Conservation (phyloP, 1,140 invertebrate genomes). For the Tetramorium parvispinum region DNA sequence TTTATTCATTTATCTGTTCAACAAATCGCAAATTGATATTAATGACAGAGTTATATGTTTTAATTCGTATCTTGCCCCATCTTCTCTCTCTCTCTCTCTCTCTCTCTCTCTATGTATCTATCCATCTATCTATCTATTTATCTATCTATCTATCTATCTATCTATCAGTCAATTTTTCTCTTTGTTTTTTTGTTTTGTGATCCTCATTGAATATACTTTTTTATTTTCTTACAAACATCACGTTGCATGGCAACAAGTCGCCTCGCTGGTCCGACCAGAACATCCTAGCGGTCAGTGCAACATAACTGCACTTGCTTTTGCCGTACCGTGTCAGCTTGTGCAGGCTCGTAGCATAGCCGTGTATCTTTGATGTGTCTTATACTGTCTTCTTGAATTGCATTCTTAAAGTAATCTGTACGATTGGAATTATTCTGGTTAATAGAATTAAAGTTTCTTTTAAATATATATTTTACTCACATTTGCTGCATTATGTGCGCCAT, state of each 20-base stretch:
- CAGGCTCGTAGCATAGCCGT: constrained; percentile 27
- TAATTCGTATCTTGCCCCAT: not conserved
- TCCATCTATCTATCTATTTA: no score
- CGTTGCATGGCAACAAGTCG: constrained; percentile 74
- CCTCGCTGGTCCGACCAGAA: constrained; percentile 34
- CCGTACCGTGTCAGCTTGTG: not conserved
- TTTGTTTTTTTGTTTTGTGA: not conserved
- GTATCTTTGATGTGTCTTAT: constrained; percentile 33
- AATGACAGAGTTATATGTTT: not conserved
- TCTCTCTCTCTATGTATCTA: no score
- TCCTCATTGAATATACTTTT: not conserved
- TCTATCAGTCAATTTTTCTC: no score
- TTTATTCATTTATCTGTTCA: not conserved
- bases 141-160: no score
- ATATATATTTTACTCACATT: not conserved
- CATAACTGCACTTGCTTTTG: constrained; percentile 78
- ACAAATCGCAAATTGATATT: not conserved
- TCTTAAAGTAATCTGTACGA: not conserved
- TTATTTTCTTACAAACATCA: constrained; percentile 63
- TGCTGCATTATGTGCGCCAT: not conserved
- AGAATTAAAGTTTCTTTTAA: not conserved
- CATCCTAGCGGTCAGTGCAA: constrained; percentile 79
- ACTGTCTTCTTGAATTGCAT: constrained; percentile 20
- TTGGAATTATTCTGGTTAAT: not conserved
- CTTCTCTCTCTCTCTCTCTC: not conserved